phyloP scores from a whole-genome alignment of 2,113 vertebrate genomes.

The Rhabdomys dilectus region DNA sequence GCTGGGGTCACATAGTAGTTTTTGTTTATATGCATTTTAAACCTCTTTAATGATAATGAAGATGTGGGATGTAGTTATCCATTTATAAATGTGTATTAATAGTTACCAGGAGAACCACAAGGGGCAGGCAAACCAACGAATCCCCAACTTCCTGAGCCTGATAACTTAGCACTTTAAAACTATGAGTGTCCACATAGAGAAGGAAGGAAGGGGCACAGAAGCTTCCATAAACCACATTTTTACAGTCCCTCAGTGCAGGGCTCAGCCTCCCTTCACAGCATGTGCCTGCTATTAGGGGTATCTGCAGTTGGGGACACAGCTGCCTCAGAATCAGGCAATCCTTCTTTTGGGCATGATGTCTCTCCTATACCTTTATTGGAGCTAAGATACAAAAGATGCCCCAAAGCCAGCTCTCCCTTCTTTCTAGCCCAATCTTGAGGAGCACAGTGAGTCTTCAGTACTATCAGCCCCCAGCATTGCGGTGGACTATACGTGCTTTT shows the following conservation, averaged over 20 bases:
- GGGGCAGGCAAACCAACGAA: not conserved
- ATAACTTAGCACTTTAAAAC: not conserved
- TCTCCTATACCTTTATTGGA: not conserved
- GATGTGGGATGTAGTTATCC: not conserved
- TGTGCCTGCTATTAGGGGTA: not conserved
- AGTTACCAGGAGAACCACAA: not conserved
- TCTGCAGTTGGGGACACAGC: not conserved
- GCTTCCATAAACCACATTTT: not conserved
- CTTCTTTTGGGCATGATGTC: not conserved
- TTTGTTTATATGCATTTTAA: not conserved
- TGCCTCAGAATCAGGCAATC: not conserved
- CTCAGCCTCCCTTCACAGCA: rapidly evolving
- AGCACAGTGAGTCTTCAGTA: not conserved
- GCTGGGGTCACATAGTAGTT: rapidly evolving
- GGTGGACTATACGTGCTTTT: not conserved
- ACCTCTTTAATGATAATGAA: not conserved
- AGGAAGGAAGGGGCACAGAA: not conserved
- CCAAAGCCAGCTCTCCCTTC: rapidly evolving
- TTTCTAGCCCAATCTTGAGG: not conserved
- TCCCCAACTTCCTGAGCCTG: not conserved
- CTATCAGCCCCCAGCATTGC: not conserved
- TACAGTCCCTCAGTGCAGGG: not conserved
- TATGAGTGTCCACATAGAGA: rapidly evolving
- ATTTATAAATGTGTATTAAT: not conserved
- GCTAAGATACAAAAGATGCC: not conserved